phyloP scores from a whole-genome alignment of 35 echinoderm and acorn worm species.

The Stichopus chloronotus region DNA sequence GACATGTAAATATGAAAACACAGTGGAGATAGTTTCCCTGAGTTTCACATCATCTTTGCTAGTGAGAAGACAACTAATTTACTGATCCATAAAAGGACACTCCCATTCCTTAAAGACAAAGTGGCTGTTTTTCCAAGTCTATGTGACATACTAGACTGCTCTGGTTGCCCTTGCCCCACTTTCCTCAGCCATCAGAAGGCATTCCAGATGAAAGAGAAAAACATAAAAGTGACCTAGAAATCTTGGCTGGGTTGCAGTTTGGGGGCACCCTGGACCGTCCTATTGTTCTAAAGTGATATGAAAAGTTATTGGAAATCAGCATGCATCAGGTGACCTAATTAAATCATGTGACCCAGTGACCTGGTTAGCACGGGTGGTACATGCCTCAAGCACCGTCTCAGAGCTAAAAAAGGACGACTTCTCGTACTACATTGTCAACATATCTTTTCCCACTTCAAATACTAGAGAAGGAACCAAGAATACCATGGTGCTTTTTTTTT shows the following conservation, averaged over 20 bases:
- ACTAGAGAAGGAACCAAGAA: no score
- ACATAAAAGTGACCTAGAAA: conserved; percentile 40
- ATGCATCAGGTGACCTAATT: conserved; percentile 37
- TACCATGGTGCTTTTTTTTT: no score
- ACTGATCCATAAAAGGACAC: neutral
- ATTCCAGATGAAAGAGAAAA: neutral
- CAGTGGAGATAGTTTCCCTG: no score
- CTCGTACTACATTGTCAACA: neutral
- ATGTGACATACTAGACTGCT: neutral
- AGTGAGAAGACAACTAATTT: no score
- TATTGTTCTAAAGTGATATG: conserved; percentile 53
- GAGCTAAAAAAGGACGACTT: neutral
- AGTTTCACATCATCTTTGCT: no score
- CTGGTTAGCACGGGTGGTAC: conserved; percentile 39
- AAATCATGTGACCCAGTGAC: conserved; percentile 41
- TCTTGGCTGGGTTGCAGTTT: conserved; percentile 5
- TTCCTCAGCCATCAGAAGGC: neutral
- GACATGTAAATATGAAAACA: no score
- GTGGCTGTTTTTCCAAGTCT: conserved; percentile 13
- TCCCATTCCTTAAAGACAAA: neutral
- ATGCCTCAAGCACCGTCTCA: conserved; percentile 21
- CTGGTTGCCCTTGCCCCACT: conserved; percentile 45
- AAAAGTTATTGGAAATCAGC: conserved; percentile 41
- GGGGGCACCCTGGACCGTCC: conserved; percentile 2
- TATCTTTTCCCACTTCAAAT: neutral